Evolutionary conservation across 1,140 invertebrate genomes (phyloP), one percentile per base, ranked within the genome.

Genomic region (Anthonomus grandis): DNA sequence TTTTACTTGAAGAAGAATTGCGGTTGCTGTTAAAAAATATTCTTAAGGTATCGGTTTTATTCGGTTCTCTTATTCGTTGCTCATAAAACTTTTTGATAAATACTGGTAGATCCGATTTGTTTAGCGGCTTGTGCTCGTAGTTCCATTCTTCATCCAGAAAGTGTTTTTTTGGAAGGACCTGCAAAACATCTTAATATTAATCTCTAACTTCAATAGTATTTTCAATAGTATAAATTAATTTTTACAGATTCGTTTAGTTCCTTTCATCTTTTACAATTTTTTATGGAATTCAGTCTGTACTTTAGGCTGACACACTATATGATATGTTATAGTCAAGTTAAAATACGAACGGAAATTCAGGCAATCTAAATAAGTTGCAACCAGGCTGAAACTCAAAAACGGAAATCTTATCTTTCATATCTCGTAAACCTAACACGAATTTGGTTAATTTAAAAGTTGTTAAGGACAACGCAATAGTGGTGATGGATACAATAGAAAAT

Each of bases 131-230:
- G 41, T 58, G 56, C 4, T 51, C 47, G 18, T 63, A 59, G 38
- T 65, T 51, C 64, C 64, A 65, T 53, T 65, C 60, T 19, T 54
- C 36, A 24, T 65, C 64, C 10, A 65, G 34, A 54, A 49, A 63
- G 10, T 46, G 23, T 41, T 50, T 31, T 4, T 34, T 27, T 9
- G 15, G 13, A n/a, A 23, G 13, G 10, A 38, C 18, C 48, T 51
- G 19, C 25, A 51, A 51, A 22, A 41, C 12, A n/a, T n/a, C n/a
- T n/a, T n/a, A n/a, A n/a, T n/a, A 31, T 6, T 31, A 31, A n/a
- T 31, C 6, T 31, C 27, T 12, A 42, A 42, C 15, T 12, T 6
- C 8, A 51, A 12, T 23, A 10, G 8, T 12, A 4, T 15, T 10
- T 4, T 22, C 13, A 21, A 18, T 13, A 39, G 39, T n/a, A 13